These are phyloP conservation scores for Passer montanus DNA, from an alignment of 2,113 vertebrate species.

Conservation along the genomic window DNA sequence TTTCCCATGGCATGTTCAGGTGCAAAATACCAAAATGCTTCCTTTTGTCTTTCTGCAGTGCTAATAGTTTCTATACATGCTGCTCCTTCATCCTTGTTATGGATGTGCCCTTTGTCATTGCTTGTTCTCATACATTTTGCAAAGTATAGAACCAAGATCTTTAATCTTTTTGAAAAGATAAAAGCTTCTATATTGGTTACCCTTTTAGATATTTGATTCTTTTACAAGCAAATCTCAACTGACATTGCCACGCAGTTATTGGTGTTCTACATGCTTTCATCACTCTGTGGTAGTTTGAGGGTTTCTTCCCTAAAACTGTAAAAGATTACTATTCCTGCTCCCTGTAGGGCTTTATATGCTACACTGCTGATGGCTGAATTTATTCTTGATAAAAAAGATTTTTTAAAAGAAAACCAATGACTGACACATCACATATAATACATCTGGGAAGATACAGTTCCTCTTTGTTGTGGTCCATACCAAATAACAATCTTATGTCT, in stretches of 20 bases:
- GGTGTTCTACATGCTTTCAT: neutral
- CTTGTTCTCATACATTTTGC: neutral
- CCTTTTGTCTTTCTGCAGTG: neutral
- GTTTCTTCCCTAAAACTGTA: neutral
- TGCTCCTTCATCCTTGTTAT: neutral
- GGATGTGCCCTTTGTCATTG: neutral
- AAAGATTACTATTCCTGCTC: neutral
- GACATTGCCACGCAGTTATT: neutral
- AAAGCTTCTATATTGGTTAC: neutral
- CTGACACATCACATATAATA: neutral
- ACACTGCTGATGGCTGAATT: neutral
- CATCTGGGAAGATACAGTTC: neutral
- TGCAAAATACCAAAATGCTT: neutral
- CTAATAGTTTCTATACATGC: neutral
- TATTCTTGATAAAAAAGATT: constrained; percentile 25
- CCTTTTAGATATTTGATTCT: neutral
- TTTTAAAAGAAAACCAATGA: neutral
- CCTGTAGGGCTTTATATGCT: neutral
- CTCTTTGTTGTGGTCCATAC: neutral
- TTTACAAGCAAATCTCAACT: neutral
- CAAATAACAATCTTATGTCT: neutral
- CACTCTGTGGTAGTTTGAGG: neutral
- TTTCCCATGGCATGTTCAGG: neutral
- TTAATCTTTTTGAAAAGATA: constrained; percentile 10
- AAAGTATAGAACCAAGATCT: neutral